Conservation (phyloP, 2,888 invertebrate species). For the Candidula unifasciata region DNA sequence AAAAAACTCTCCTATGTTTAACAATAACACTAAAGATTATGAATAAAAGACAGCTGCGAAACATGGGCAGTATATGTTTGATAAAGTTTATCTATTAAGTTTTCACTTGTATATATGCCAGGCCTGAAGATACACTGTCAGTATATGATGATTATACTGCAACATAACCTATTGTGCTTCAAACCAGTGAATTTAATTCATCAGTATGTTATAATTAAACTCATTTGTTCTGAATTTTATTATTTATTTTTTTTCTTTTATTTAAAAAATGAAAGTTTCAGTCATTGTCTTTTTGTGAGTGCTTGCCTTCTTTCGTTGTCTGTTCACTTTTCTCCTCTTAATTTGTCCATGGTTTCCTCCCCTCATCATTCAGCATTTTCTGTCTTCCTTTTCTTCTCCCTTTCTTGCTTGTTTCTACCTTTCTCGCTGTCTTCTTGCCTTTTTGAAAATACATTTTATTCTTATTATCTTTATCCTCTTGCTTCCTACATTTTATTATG, state of each 20-base stretch:
- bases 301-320: neutral
- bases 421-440: constrained; percentile 17
- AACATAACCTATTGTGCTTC: no score
- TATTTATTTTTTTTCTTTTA: neutral
- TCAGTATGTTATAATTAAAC: no score
- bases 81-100: no score
- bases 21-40: no score
- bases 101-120: no score
- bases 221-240: neutral
- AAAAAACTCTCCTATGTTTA: no score
- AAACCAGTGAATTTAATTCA: no score
- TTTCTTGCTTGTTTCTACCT: neutral
- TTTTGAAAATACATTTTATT: constrained; percentile 16
- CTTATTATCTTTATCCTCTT: constrained; percentile 20
- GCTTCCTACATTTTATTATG: neutral
- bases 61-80: no score
- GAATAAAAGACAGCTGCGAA: no score
- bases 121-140: no score
- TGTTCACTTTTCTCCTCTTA: neutral
- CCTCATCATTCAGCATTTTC: neutral
- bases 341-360: neutral
- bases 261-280: neutral
- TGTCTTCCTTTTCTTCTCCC: constrained; percentile 10
- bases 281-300: neutral
- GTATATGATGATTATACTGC: no score